Evolutionary conservation across 2,113 vertebrate species (phyloP).

Genomic region (Lophochroa leadbeateri): DNA sequence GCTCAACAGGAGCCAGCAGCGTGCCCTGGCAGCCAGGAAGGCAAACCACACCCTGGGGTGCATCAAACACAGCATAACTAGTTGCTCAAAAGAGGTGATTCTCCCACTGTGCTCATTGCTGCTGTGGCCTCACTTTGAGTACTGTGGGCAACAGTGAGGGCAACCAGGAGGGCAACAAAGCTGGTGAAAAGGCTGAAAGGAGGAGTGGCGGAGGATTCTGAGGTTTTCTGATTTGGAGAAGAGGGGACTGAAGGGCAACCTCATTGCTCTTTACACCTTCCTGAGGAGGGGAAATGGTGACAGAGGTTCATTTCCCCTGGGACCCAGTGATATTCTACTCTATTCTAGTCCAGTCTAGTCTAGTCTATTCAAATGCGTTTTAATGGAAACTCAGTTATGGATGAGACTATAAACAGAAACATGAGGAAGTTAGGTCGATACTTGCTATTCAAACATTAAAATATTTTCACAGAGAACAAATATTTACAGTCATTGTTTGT

Average conservation of each 20-base stretch:
- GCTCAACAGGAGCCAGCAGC: background rate
- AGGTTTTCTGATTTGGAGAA: background rate
- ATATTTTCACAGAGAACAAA: background rate
- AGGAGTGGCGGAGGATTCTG: background rate
- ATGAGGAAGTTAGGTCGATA: background rate
- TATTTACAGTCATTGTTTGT: background rate
- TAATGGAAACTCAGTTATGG: background rate
- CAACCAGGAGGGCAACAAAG: background rate
- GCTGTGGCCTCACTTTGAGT: background rate
- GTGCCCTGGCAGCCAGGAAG: rapidly evolving
- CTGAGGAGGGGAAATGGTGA: background rate
- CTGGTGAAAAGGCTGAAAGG: background rate
- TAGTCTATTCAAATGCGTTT: background rate
- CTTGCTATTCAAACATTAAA: background rate
- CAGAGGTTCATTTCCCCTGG: no score
- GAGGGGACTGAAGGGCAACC: background rate
- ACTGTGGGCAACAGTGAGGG: background rate
- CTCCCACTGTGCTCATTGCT: background rate
- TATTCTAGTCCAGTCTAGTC: background rate
- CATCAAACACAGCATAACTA: background rate
- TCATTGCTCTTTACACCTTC: background rate
- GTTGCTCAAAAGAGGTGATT: background rate
- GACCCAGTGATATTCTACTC: background rate
- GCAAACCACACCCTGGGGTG: background rate
- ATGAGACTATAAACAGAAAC: background rate